Evolutionary conservation across 2,888 invertebrate genomes (phyloP).

Genomic region (Amphipyra tragopoginis): DNA sequence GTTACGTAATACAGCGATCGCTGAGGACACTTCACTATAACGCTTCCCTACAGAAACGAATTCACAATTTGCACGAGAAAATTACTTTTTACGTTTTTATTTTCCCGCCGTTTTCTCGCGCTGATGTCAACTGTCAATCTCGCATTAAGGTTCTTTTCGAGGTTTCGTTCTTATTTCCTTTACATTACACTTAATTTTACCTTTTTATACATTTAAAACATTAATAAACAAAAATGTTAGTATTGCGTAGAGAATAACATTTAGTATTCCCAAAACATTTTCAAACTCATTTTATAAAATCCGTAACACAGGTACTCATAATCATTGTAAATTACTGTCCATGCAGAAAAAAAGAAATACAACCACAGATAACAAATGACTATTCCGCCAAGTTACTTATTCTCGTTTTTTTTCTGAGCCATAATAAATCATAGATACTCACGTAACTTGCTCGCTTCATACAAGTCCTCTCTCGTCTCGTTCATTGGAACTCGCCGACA

Average conservation of each 20-base stretch:
- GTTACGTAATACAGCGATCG: constrained; percentile 69
- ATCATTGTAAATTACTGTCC: neutral
- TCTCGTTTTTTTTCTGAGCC: neutral
- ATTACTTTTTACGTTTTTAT: constrained; percentile 40
- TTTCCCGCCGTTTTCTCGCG: constrained; percentile 43
- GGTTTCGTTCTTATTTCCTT: constrained; percentile 17
- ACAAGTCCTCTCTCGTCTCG: constrained; percentile 17
- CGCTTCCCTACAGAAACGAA: constrained; percentile 54
- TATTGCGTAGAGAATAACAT: no score
- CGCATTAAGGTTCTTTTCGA: constrained; percentile 28
- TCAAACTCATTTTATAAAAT: no score
- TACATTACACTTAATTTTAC: no score
- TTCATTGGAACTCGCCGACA: constrained; percentile 40
- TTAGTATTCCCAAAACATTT: no score
- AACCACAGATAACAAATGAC: neutral
- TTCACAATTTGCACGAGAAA: constrained; percentile 51
- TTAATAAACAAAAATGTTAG: no score
- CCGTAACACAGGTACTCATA: no score
- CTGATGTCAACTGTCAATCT: constrained; percentile 47
- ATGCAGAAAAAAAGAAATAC: no score
- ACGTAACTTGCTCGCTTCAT: constrained; percentile 37
- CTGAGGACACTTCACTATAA: constrained; percentile 61
- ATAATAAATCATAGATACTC: constrained; percentile 43
- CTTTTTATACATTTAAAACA: no score
- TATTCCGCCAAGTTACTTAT: neutral